Conservation (phyloP, 2,888 invertebrate genomes). For the Drosophila acutilabella region DNA sequence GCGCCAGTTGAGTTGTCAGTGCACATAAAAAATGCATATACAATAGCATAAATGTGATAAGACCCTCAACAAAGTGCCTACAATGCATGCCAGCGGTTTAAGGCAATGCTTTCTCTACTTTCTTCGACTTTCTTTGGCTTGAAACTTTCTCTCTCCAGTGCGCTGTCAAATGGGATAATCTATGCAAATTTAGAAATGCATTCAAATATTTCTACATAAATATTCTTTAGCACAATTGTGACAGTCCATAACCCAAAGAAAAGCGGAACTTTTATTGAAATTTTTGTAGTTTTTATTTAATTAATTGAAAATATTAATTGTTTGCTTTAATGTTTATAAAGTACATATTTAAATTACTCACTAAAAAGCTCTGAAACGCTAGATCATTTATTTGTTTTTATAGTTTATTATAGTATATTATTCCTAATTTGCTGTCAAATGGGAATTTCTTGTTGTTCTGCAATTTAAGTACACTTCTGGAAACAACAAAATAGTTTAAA, state of each 20-base stretch:
- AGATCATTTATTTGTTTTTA: constrained; percentile 40
- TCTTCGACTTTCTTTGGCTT: not conserved
- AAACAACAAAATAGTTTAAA: constrained; percentile 60
- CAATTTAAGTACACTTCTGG: constrained; percentile 70
- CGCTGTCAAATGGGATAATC: constrained; percentile 14
- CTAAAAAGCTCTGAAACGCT: constrained; percentile 53
- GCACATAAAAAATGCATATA: constrained; percentile 73
- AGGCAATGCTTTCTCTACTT: constrained; percentile 3
- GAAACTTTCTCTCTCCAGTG: not conserved
- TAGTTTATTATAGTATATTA: constrained; percentile 17
- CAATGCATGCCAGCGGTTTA: constrained; percentile 24
- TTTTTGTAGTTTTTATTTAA: constrained; percentile 26
- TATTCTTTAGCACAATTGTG: not conserved
- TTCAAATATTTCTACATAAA: constrained; percentile 5
- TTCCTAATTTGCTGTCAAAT: constrained; percentile 14
- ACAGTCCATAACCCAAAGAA: not conserved
- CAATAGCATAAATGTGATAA: constrained; percentile 74
- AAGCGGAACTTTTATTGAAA: not conserved
- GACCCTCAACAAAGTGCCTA: constrained; percentile 51
- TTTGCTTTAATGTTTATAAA: constrained; percentile 37
- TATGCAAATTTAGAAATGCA: constrained; percentile 17
- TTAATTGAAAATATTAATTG: constrained; percentile 18
- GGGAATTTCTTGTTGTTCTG: constrained; percentile 24
- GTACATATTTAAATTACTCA: constrained; percentile 35
- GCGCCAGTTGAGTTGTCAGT: constrained; percentile 71